These are phyloP conservation scores for Tenthredo mesomela DNA, from an alignment of 2,888 invertebrate species.

Conservation along the genomic window DNA sequence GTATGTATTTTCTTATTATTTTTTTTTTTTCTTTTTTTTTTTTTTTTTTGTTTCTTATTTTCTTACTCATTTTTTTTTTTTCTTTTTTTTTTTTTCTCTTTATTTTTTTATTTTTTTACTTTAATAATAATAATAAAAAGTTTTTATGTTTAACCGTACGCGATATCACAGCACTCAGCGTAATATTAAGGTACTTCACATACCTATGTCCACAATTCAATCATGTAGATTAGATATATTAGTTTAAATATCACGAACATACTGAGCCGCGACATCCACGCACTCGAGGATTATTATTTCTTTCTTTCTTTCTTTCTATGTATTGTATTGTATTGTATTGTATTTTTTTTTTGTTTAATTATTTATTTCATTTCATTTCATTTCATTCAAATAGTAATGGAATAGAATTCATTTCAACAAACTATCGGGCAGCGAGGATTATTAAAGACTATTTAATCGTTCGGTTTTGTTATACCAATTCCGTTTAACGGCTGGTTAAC, in stretches of 20 bases:
- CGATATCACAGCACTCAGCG: conserved; percentile 77
- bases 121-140: conserved; percentile 68
- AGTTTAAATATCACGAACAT: conserved; percentile 59
- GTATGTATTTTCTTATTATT: conserved; percentile 63
- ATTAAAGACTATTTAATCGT: neutral
- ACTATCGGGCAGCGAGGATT: conserved; percentile 38
- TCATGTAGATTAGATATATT: conserved; percentile 52
- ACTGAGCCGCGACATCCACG: conserved; percentile 68
- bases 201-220: conserved; percentile 29
- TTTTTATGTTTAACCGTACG: conserved; percentile 69
- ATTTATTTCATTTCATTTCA: neutral
- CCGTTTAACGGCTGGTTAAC: neutral
- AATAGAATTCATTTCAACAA: conserved; percentile 27
- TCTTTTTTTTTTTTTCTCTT: conserved; percentile 54
- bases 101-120: conserved; percentile 48
- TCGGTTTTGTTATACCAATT: neutral
- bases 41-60: conserved; percentile 51
- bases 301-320: conserved; percentile 13
- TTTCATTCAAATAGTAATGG: conserved; percentile 26
- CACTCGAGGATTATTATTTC: conserved; percentile 58
- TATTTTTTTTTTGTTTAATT: conserved; percentile 30
- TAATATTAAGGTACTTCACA: conserved; percentile 62
- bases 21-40: conserved; percentile 46
- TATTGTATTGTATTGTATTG: neutral
- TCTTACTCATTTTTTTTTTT: conserved; percentile 54